Conservation (phyloP, 2,797 vertebrate species). For the Aratinga solstitialis region DNA sequence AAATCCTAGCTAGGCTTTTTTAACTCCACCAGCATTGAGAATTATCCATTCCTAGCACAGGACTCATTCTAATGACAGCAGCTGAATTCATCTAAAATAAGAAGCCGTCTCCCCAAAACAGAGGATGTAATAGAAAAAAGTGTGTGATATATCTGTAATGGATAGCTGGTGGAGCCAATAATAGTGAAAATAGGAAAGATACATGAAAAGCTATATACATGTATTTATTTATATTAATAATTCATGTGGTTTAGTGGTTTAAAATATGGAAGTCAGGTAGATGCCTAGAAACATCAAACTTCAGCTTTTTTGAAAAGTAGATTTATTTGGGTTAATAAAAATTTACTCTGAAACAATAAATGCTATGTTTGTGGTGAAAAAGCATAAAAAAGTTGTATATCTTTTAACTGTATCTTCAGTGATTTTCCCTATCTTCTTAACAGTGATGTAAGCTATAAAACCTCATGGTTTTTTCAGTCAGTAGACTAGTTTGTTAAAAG, state of each 20-base stretch:
- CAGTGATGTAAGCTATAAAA: constrained; percentile 1
- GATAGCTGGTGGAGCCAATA: not conserved
- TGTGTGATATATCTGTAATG: not conserved
- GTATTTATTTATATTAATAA: not conserved
- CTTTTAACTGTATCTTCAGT: constrained; percentile 18
- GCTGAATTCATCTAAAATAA: not conserved
- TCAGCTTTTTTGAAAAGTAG: not conserved
- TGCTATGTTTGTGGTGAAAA: not conserved
- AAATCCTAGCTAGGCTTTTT: not conserved
- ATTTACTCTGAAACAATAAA: not conserved
- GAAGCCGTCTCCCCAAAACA: not conserved
- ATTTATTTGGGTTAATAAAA: not conserved
- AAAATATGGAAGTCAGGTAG: not conserved
- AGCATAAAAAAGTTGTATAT: not conserved
- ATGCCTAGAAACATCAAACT: not conserved
- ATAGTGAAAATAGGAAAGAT: not conserved
- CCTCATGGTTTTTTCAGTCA: not conserved
- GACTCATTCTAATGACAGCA: not conserved
- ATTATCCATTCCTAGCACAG: not conserved
- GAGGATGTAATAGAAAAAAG: not conserved
- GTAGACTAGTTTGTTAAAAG: constrained; percentile 24
- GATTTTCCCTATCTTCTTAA: constrained; percentile 44
- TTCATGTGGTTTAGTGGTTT: not conserved
- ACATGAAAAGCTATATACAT: not conserved
- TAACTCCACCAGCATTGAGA: not conserved